Conservation (phyloP, 2,113 vertebrate genomes). For the Colius striatus region DNA sequence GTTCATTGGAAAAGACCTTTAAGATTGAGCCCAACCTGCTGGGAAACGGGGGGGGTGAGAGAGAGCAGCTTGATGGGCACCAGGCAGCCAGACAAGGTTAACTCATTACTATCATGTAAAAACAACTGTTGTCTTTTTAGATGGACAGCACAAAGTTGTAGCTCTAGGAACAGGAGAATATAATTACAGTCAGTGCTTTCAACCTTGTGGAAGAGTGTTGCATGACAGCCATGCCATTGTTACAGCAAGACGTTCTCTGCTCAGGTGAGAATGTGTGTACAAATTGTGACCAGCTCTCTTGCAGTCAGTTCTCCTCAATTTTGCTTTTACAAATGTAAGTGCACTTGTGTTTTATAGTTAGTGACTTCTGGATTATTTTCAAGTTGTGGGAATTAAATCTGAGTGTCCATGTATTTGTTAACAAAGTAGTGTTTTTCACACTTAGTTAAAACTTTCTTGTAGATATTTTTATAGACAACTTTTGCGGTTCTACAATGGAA, state of each 20-base stretch:
- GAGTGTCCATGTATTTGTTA: not conserved
- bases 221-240: conserved; percentile 92
- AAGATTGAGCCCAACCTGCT: not conserved
- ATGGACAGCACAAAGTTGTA: conserved; percentile 82
- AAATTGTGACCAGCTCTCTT: not conserved
- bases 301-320: not conserved
- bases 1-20: not conserved
- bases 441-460: conserved; percentile 18
- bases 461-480: conserved; percentile 90
- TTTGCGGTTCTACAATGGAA: conserved; percentile 89
- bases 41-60: not conserved
- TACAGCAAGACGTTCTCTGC: conserved; percentile 88
- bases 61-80: not conserved
- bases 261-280: conserved; percentile 77
- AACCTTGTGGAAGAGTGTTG: conserved; percentile 81
- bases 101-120: rapidly evolving
- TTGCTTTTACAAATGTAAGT: not conserved
- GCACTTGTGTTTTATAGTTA: not conserved
- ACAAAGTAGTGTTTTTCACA: not conserved
- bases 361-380: not conserved
- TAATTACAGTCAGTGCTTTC: conserved; percentile 79
- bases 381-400: not conserved
- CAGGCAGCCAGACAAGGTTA: not conserved
- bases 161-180: conserved; percentile 90
- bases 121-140: conserved; percentile 43